Evolutionary conservation across 2,113 vertebrate species (phyloP).

Genomic region (Emydura subglobosa): DNA sequence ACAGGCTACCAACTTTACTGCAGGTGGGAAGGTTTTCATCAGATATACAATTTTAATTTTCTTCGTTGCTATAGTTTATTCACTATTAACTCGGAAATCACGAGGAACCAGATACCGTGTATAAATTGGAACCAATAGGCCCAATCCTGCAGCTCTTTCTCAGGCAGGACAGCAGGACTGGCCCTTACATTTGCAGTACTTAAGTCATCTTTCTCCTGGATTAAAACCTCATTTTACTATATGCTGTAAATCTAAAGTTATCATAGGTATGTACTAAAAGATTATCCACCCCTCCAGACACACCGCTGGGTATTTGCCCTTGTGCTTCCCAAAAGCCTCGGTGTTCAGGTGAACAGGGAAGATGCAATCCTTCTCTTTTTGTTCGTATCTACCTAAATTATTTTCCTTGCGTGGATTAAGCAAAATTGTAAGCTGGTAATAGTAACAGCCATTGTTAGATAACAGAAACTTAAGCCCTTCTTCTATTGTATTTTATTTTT

Average conservation of each 20-base stretch:
- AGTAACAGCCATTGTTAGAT: not conserved
- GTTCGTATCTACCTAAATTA: not conserved
- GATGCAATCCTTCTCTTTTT: not conserved
- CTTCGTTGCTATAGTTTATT: not conserved
- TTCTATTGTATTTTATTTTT: not conserved
- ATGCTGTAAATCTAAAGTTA: too few relatives aligned
- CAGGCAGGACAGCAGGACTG: fast-evolving
- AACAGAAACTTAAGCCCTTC: not conserved
- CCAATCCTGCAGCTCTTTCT: not conserved
- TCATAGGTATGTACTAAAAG: too few relatives aligned
- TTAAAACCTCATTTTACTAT: too few relatives aligned
- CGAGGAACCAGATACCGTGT: not conserved
- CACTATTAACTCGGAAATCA: not conserved
- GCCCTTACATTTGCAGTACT: not conserved
- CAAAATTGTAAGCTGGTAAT: not conserved
- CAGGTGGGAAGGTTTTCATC: not conserved
- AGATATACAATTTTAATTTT: not conserved
- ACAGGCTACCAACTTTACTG: not conserved
- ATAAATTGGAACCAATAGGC: not conserved
- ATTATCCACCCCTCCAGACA: too few relatives aligned
- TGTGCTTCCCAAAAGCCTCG: too few relatives aligned
- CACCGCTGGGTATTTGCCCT: too few relatives aligned
- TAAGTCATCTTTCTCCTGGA: too few relatives aligned
- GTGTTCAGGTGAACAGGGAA: too few relatives aligned
- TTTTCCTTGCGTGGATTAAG: not conserved